Evolutionary conservation across 2,888 invertebrate genomes (phyloP).

Genomic region (Marronus borbonicus): DNA sequence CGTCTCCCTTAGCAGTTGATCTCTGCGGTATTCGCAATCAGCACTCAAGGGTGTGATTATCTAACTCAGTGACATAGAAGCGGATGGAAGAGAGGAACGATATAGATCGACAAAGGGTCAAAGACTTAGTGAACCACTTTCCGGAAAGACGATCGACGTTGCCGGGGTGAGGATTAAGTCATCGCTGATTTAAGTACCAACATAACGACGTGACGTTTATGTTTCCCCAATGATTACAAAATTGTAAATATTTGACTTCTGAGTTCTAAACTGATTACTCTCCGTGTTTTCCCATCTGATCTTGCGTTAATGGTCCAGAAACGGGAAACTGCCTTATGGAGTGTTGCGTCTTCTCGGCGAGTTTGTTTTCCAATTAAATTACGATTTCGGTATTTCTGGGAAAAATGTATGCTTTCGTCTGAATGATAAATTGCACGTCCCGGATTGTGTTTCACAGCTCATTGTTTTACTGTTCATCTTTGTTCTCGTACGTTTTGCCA

Average conservation of each 20-base stretch:
- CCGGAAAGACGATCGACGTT: slow-evolving; percentile 49
- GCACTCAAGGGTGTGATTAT: slow-evolving; percentile 66
- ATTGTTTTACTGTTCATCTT: not conserved
- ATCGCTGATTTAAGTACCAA: slow-evolving; percentile 57
- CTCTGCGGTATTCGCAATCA: slow-evolving; percentile 64
- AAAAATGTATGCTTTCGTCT: slow-evolving; percentile 7
- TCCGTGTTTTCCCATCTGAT: slow-evolving; percentile 28
- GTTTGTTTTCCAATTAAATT: slow-evolving; percentile 26
- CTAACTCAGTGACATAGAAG: slow-evolving; percentile 57
- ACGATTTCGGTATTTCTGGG: not conserved
- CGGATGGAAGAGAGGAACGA: slow-evolving; percentile 13
- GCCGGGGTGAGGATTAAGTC: slow-evolving; percentile 54
- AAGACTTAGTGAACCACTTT: slow-evolving; percentile 51
- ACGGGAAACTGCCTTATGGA: slow-evolving; percentile 28
- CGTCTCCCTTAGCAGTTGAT: slow-evolving; percentile 59
- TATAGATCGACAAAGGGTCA: slow-evolving; percentile 52
- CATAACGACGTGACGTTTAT: slow-evolving; percentile 56
- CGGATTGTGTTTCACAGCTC: not conserved
- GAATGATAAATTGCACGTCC: slow-evolving; percentile 10
- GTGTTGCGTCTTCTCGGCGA: slow-evolving; percentile 6
- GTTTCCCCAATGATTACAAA: slow-evolving; percentile 57
- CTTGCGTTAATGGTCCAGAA: slow-evolving; percentile 33
- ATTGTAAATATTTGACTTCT: slow-evolving; percentile 50
- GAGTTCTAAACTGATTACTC: slow-evolving; percentile 42
- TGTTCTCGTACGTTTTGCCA: not conserved